Percentiles rank a stretch among this genome's conserved stretches.
Conservation (phyloP, 2,888 invertebrate species). For the Andrena praecox region DNA sequence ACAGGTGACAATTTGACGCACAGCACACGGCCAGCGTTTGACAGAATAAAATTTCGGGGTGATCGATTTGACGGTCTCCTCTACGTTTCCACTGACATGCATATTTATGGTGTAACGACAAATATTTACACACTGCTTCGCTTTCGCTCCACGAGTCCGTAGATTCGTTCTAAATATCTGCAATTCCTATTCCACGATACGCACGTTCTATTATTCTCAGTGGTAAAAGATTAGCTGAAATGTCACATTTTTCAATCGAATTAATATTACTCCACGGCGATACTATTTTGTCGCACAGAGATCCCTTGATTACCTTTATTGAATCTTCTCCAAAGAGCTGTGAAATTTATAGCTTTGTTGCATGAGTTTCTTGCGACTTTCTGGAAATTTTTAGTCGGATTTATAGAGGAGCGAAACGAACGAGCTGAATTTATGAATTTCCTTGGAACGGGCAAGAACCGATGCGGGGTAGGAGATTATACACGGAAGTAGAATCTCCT, state of each 20-base stretch:
- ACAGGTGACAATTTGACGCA: constrained; percentile 35
- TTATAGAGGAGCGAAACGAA: constrained; percentile 39
- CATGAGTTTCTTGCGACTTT: not conserved
- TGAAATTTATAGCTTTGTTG: not conserved
- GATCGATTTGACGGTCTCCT: constrained; percentile 35
- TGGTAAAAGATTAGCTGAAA: not conserved
- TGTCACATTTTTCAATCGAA: not conserved
- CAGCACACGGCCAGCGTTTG: constrained; percentile 15
- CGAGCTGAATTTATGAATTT: constrained; percentile 51
- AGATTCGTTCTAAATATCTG: not conserved
- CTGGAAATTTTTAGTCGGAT: constrained; percentile 15
- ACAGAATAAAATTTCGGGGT: constrained; percentile 42
- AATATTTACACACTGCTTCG: constrained; percentile 10
- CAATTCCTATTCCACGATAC: not conserved
- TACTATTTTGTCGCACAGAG: not conserved
- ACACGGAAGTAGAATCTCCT: constrained; percentile 21
- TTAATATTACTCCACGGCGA: not conserved
- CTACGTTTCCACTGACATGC: constrained; percentile 1
- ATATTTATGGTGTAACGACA: constrained; percentile 28
- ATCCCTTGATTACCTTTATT: not conserved
- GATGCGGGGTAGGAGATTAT: constrained; percentile 21
- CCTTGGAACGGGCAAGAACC: constrained; percentile 26
- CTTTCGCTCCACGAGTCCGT: not conserved
- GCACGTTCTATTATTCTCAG: not conserved
- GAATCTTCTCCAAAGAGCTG: not conserved